phyloP scores from a whole-genome alignment of 2,113 vertebrate genomes.

The Emydura subglobosa region DNA sequence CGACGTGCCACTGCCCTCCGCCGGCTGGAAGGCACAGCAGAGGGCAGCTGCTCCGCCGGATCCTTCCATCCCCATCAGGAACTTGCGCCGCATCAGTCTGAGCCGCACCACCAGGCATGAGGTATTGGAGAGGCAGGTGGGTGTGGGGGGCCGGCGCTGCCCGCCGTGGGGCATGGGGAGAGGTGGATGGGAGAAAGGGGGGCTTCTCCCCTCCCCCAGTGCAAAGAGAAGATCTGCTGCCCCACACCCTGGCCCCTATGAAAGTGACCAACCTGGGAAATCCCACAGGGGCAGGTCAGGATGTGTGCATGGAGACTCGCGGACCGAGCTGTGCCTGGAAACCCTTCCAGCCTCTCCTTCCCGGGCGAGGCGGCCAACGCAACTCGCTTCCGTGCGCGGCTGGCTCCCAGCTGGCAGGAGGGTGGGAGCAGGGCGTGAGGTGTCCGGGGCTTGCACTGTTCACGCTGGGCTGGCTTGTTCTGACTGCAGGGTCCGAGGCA shows the following conservation, averaged over 20 bases:
- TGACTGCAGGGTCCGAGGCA: no score
- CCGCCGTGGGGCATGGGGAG: accelerated
- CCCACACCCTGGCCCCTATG: not conserved
- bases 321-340: accelerated
- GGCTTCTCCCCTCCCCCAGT: no score
- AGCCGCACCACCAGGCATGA: not conserved
- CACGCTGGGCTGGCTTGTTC: no score
- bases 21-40: not conserved
- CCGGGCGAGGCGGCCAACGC: no score
- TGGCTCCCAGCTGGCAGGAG: no score
- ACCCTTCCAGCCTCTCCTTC: not conserved
- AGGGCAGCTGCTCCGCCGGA: not conserved
- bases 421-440: no score
- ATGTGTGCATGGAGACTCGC: not conserved
- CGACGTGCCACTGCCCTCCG: not conserved
- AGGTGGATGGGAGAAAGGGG: no score
- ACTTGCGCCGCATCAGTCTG: not conserved
- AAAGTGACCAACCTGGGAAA: not conserved
- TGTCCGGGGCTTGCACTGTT: no score
- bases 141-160: not conserved
- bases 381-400: no score
- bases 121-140: not conserved
- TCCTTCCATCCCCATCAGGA: not conserved
- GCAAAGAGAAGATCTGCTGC: not conserved
- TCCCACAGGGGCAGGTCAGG: not conserved